Percentiles rank a stretch among this genome's conserved stretches.
phyloP scores from a whole-genome alignment of 53 echinoderm and acorn worm species.

The Paracentrotus lividus region DNA sequence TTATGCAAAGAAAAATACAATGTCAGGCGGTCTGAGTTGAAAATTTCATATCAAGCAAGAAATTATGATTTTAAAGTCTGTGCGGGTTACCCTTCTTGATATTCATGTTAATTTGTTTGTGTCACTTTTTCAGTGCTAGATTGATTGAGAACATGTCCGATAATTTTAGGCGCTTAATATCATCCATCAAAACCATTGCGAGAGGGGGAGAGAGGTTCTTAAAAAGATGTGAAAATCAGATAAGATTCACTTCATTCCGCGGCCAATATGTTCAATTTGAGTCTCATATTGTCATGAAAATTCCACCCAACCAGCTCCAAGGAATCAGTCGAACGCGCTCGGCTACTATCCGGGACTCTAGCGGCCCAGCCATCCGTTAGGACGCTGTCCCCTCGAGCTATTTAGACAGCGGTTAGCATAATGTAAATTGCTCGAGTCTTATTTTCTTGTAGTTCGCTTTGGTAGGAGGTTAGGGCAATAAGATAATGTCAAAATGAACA shows the following conservation, averaged over 20 bases:
- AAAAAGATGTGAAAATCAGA: constrained; percentile 8
- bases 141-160: constrained; percentile 49
- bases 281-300: neutral
- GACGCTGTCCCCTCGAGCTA: constrained; percentile 53
- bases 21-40: too few relatives aligned
- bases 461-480: constrained; percentile 17
- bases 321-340: neutral
- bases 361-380: constrained; percentile 40
- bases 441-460: constrained; percentile 53
- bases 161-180: neutral
- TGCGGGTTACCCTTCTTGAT: too few relatives aligned
- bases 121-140: neutral
- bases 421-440: constrained; percentile 55
- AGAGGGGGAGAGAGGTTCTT: neutral
- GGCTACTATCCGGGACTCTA: constrained; percentile 2
- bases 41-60: too few relatives aligned
- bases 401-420: constrained; percentile 32
- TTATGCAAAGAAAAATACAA: too few relatives aligned
- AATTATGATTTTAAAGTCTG: too few relatives aligned
- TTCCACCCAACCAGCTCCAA: neutral
- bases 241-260: constrained; percentile 27
- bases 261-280: constrained; percentile 35
- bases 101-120: too few relatives aligned
- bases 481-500: constrained; percentile 59
- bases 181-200: constrained; percentile 28